phyloP scores from a whole-genome alignment of 2,113 vertebrate genomes.

The Gila orcuttii region DNA sequence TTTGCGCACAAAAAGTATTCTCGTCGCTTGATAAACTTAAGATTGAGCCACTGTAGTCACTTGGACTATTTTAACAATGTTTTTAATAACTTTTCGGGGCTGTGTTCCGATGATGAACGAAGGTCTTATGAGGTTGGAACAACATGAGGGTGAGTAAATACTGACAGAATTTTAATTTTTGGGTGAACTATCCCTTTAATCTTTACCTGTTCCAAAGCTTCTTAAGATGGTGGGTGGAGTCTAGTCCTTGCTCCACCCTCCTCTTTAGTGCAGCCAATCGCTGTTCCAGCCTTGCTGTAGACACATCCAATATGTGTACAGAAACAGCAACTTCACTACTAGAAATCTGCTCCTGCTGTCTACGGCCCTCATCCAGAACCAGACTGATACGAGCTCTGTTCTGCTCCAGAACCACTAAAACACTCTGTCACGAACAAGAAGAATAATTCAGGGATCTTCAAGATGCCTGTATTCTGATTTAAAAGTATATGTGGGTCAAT shows the following conservation, averaged over 20 bases:
- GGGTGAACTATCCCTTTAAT: too few species aligned
- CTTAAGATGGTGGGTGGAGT: constrained; percentile 66
- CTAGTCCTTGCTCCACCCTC: constrained; percentile 72
- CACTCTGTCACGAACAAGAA: constrained; percentile 70
- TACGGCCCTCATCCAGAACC: constrained; percentile 76
- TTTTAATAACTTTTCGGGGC: too few species aligned
- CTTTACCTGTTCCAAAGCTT: constrained; percentile 81
- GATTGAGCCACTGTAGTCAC: too few species aligned
- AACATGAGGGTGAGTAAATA: too few species aligned
- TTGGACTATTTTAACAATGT: too few species aligned
- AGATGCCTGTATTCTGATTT: neutral
- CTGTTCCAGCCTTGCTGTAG: constrained; percentile 74
- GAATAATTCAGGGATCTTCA: neutral
- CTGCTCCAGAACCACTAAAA: constrained; percentile 70
- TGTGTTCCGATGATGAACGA: too few species aligned
- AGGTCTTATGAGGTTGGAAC: too few species aligned
- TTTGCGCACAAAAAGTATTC: too few species aligned
- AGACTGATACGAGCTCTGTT: constrained; percentile 74
- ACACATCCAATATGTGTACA: constrained; percentile 66
- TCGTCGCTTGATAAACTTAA: too few species aligned
- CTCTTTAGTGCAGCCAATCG: constrained; percentile 76
- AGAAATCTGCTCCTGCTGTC: constrained; percentile 68
- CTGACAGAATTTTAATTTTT: too few species aligned
- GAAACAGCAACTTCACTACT: neutral
- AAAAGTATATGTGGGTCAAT: neutral